Percentiles rank a stretch among this genome's conserved stretches.
Conservation (phyloP, 2,113 vertebrate genomes). For the Odontophorus gujanensis region DNA sequence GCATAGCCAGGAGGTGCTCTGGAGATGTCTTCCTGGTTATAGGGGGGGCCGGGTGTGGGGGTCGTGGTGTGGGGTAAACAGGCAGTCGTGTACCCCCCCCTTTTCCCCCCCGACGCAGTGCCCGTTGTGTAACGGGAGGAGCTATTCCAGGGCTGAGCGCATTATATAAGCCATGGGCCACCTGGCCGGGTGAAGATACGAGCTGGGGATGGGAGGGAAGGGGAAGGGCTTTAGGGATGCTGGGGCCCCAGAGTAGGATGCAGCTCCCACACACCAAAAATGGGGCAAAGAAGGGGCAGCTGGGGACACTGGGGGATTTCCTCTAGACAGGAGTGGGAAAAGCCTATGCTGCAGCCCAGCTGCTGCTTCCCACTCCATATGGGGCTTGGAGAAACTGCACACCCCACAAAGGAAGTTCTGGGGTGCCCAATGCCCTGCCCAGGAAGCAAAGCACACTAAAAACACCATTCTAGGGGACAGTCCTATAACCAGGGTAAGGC, state of each 20-base stretch:
- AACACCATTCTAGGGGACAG: not conserved
- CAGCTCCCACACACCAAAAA: accelerated
- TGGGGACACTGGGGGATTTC: not conserved
- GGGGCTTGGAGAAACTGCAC: not conserved
- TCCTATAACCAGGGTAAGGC: not conserved
- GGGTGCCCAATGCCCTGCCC: not conserved
- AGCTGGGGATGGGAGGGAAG: not conserved
- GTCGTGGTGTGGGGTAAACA: not conserved
- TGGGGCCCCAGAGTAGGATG: accelerated
- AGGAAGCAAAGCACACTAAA: not conserved
- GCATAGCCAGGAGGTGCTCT: not conserved
- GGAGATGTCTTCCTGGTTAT: accelerated
- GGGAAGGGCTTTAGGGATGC: not conserved
- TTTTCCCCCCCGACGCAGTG: not conserved
- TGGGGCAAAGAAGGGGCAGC: not conserved
- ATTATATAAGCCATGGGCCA: constrained; percentile 71
- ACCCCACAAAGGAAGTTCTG: not conserved
- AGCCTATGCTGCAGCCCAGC: not conserved
- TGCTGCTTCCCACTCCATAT: not conserved
- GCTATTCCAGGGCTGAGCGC: constrained; percentile 65
- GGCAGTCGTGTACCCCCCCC: not conserved
- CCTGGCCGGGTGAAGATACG: constrained; percentile 40
- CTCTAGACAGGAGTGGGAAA: not conserved
- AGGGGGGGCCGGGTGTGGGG: not conserved
- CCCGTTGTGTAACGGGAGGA: constrained; percentile 68